Conservation (phyloP, 1,140 invertebrate genomes). For the Ceratoteleas bidentatus region DNA sequence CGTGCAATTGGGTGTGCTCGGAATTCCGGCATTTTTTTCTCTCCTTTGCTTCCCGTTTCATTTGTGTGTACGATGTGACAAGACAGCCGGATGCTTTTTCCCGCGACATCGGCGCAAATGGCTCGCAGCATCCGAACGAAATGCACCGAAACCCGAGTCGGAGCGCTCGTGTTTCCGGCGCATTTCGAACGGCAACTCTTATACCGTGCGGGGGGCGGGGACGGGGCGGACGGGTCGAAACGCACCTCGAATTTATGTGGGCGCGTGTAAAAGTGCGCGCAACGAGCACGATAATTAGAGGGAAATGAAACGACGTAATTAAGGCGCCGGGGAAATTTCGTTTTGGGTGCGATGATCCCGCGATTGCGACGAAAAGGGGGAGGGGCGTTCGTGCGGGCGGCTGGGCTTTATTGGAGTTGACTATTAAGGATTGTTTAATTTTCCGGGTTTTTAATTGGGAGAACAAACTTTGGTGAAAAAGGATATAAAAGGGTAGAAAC, state of each 20-base stretch:
- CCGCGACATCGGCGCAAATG: conserved; percentile 24
- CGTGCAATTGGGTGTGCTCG: no score
- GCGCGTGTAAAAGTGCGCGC: not conserved
- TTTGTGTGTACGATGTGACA: no score
- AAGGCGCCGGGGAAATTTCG: not conserved
- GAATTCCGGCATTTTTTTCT: no score
- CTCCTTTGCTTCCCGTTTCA: not conserved
- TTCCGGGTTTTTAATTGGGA: no score
- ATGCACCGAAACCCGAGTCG: conserved; percentile 22
- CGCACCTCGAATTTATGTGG: conserved; percentile 15
- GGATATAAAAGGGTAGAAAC: no score
- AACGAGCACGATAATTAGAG: conserved; percentile 13
- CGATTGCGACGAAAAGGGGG: not conserved
- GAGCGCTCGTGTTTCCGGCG: conserved; percentile 5
- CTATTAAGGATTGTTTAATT: no score
- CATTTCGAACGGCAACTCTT: conserved; percentile 34
- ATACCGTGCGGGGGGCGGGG: conserved; percentile 11
- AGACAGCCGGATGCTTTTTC: conserved; percentile 4
- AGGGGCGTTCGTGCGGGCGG: no score
- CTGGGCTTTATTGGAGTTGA: no score
- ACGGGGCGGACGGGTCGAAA: not conserved
- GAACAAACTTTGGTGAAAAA: no score
- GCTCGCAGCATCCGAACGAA: conserved; percentile 19
- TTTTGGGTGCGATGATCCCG: not conserved
- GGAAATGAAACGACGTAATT: conserved; percentile 15